phyloP scores from a whole-genome alignment of 2,888 invertebrate genomes.

The Limnephilus auricula region DNA sequence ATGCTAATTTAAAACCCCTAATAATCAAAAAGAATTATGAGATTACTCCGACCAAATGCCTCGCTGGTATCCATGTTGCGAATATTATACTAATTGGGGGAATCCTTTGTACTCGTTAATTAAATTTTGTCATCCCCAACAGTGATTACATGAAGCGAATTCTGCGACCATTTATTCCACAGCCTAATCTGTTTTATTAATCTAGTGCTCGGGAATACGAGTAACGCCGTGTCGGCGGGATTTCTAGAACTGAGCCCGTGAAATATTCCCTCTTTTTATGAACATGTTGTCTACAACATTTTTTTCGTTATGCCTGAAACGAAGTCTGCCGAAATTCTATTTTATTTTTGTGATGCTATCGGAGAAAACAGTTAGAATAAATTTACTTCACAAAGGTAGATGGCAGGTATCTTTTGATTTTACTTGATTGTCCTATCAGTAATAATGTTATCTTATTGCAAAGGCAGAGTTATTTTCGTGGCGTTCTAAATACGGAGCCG shows the following conservation, averaged over 20 bases:
- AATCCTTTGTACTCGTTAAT: slow-evolving; percentile 45
- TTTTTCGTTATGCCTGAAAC: not conserved
- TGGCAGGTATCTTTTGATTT: not conserved
- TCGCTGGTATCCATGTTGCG: slow-evolving; percentile 47
- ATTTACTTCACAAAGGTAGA: not conserved
- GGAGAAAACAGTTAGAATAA: not conserved
- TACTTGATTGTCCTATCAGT: not conserved
- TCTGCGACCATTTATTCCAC: slow-evolving; percentile 36
- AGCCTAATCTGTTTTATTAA: slow-evolving; percentile 29
- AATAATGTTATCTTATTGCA: not conserved
- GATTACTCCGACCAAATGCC: slow-evolving; percentile 56
- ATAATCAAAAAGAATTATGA: slow-evolving; percentile 63
- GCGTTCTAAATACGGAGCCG: no score
- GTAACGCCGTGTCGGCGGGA: not conserved
- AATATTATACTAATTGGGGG: slow-evolving; percentile 63
- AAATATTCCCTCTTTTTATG: not conserved
- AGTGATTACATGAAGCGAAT: slow-evolving; percentile 40
- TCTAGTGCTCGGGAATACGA: not conserved
- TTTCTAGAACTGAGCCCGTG: not conserved
- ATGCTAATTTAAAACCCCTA: slow-evolving; percentile 17
- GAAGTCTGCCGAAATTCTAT: not conserved
- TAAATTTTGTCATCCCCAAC: slow-evolving; percentile 42
- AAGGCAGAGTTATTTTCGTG: no score
- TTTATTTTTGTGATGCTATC: not conserved
- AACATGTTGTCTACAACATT: not conserved